phyloP scores from a whole-genome alignment of 2,797 vertebrate species.

The Tympanoctomys barrerae region DNA sequence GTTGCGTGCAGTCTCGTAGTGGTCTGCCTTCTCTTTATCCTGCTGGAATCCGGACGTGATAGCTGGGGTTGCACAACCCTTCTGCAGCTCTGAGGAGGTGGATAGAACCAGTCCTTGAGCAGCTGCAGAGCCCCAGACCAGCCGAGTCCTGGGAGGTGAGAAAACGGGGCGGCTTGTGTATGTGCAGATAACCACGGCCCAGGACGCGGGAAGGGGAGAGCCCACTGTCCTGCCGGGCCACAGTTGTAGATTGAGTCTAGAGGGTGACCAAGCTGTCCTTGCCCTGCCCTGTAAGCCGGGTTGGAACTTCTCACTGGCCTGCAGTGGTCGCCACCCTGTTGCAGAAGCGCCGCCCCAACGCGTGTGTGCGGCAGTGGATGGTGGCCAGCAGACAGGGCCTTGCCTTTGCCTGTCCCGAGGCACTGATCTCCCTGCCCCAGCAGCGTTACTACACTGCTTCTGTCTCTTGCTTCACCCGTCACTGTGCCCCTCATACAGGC shows the following conservation, averaged over 20 bases:
- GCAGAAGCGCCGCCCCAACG: neutral
- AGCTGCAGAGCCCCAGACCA: neutral
- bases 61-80: neutral
- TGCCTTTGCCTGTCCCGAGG: neutral
- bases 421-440: neutral
- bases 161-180: neutral
- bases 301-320: neutral
- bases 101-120: neutral
- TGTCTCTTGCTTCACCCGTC: neutral
- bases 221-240: accelerated
- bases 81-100: neutral
- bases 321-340: no score
- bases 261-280: neutral
- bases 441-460: neutral
- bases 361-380: no score
- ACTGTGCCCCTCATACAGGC: neutral
- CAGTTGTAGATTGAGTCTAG: neutral
- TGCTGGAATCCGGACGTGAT: neutral
- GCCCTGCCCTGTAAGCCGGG: no score
- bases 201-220: accelerated
- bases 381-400: neutral
- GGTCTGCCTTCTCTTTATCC: neutral
- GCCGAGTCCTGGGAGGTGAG: neutral
- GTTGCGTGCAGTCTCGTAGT: neutral
- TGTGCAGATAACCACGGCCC: accelerated